Conservation (phyloP, 2,888 invertebrate species). For the Phania funesta region DNA sequence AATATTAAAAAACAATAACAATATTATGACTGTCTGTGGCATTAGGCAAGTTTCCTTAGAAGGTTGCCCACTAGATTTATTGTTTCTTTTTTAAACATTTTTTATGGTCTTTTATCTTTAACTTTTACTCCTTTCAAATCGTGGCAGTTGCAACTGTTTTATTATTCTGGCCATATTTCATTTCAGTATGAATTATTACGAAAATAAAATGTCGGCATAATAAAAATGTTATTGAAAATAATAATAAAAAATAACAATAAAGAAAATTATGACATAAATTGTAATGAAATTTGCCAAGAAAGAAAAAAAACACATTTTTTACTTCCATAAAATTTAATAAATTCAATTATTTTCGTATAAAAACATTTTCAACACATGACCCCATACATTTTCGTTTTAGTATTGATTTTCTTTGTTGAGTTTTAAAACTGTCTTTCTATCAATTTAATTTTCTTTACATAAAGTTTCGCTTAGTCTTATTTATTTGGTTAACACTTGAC, state of each 20-base stretch:
- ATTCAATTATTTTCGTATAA: background rate
- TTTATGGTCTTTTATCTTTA: background rate
- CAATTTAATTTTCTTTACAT: background rate
- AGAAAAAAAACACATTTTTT: too few species aligned
- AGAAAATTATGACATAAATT: slow-evolving; percentile 29
- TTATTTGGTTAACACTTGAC: slow-evolving; percentile 43
- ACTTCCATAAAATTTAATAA: background rate
- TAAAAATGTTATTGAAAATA: slow-evolving; percentile 16
- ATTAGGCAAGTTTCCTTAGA: slow-evolving; percentile 53
- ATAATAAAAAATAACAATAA: slow-evolving; percentile 11
- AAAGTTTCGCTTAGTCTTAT: background rate
- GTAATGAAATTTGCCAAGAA: background rate
- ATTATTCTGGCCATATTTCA: background rate
- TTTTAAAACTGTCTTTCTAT: background rate
- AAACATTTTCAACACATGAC: background rate
- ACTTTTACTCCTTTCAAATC: slow-evolving; percentile 11
- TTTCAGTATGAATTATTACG: slow-evolving; percentile 8
- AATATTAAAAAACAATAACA: slow-evolving; percentile 23
- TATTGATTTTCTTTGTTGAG: background rate
- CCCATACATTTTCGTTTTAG: background rate
- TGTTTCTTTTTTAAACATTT: slow-evolving; percentile 12
- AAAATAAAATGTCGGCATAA: slow-evolving; percentile 9
- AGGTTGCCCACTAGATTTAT: slow-evolving; percentile 51
- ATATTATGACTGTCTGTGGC: slow-evolving; percentile 44
- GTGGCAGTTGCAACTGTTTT: background rate